A percentile compares a stretch with the other conserved stretches of the same genome.
phyloP scores from a whole-genome alignment of 2,113 vertebrate genomes.

The Hemichromis elongatus region DNA sequence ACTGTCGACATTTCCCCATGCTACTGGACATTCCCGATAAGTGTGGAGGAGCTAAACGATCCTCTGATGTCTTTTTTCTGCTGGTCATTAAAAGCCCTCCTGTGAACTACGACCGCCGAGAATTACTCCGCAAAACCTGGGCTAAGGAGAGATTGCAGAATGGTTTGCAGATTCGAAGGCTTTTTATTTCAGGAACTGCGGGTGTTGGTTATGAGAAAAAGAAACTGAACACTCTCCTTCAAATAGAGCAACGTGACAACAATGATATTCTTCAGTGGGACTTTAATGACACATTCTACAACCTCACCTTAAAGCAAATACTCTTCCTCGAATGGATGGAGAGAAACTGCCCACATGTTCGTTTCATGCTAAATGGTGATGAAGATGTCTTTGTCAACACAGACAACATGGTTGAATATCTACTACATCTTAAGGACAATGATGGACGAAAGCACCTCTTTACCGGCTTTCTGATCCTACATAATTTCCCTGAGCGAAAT shows the following conservation, averaged over 20 bases:
- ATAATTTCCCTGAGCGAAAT: too few species aligned
- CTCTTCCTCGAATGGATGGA: conserved; percentile 1
- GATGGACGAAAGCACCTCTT: not conserved
- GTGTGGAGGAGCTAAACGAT: too few species aligned
- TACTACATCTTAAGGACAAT: not conserved
- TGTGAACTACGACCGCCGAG: too few species aligned
- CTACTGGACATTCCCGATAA: too few species aligned
- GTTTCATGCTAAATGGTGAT: not conserved
- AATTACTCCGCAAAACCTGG: too few species aligned
- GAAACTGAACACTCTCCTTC: not conserved
- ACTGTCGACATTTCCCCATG: too few species aligned
- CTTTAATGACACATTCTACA: not conserved
- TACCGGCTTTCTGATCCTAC: too few species aligned
- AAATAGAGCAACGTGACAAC: not conserved
- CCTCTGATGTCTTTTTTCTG: too few species aligned
- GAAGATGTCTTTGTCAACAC: not conserved
- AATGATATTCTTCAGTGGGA: not conserved
- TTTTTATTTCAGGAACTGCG: not conserved
- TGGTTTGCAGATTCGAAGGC: conserved; percentile 30
- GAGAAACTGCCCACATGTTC: not conserved
- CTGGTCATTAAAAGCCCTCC: too few species aligned
- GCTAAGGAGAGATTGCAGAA: too few species aligned
- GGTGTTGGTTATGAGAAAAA: not conserved
- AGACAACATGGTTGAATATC: not conserved
- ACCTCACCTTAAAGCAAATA: not conserved